These are phyloP conservation scores for Prunella himalayana DNA, from an alignment of 2,113 vertebrate species.

Conservation along the genomic window DNA sequence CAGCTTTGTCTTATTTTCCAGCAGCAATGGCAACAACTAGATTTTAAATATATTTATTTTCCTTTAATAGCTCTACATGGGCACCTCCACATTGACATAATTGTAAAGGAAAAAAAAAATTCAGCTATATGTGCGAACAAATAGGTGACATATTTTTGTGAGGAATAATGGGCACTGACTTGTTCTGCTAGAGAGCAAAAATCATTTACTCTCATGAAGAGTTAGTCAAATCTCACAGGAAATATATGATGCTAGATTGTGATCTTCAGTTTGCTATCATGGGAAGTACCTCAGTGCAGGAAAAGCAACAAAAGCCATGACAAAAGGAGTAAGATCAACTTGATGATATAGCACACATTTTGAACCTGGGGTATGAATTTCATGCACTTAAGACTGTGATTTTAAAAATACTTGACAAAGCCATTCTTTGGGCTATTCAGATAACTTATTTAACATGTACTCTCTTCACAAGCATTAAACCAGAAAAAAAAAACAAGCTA, in stretches of 20 bases:
- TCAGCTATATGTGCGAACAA: not conserved
- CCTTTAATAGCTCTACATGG: not conserved
- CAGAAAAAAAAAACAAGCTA: not conserved
- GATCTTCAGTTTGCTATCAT: not conserved
- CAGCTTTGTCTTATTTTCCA: not conserved
- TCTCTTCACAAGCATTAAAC: not conserved
- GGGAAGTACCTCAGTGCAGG: not conserved
- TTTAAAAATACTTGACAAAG: constrained; percentile 5
- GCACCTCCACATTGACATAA: not conserved
- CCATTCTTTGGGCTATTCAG: not conserved
- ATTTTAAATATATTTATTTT: not conserved
- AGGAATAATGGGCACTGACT: not conserved
- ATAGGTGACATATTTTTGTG: not conserved
- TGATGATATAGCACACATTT: not conserved
- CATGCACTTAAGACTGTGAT: not conserved
- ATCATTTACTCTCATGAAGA: not conserved
- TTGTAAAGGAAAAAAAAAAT: not conserved
- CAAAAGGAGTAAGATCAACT: not conserved
- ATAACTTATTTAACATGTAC: not conserved
- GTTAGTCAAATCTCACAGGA: not conserved
- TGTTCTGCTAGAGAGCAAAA: not conserved
- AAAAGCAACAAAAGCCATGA: not conserved
- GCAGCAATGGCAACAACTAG: not conserved
- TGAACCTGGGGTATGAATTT: not conserved
- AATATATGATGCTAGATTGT: accelerated